These are phyloP conservation scores for Camelus dromedarius DNA, from an alignment of 2,113 vertebrate genomes.

Conservation along the genomic window DNA sequence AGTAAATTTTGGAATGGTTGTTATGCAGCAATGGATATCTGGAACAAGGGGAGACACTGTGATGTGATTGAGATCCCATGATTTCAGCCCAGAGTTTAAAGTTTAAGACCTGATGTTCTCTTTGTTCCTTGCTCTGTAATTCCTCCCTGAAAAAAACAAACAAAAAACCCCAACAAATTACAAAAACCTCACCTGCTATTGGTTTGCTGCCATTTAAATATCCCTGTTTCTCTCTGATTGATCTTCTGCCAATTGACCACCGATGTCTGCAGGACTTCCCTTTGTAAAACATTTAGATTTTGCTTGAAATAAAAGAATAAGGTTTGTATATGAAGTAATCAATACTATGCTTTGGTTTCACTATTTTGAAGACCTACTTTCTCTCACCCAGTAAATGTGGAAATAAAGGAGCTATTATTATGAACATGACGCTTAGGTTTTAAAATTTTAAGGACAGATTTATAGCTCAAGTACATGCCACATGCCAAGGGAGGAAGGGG, in stretches of 20 bases:
- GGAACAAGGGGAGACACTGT: not conserved
- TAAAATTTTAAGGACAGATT: conserved; percentile 34
- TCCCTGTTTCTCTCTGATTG: not conserved
- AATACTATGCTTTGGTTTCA: not conserved
- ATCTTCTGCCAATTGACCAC: not conserved
- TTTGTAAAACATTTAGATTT: not conserved
- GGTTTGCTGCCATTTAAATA: not conserved
- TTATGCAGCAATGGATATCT: not conserved
- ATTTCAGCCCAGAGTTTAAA: not conserved
- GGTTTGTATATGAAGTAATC: not conserved
- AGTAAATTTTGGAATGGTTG: not conserved
- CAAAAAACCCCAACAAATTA: not conserved
- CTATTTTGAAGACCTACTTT: not conserved
- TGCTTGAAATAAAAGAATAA: not conserved
- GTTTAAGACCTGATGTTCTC: not conserved
- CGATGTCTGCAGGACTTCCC: not conserved
- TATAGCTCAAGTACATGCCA: not conserved
- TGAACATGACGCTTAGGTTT: not conserved
- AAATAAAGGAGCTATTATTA: conserved; percentile 29
- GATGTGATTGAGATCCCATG: not conserved
- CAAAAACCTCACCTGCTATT: not conserved
- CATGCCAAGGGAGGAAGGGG: not conserved
- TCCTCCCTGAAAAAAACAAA: not conserved
- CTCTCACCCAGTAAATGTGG: not conserved
- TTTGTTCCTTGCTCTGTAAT: not conserved